These are phyloP conservation scores for Argya squamiceps DNA, from an alignment of 2,797 vertebrate genomes.

Conservation along the genomic window DNA sequence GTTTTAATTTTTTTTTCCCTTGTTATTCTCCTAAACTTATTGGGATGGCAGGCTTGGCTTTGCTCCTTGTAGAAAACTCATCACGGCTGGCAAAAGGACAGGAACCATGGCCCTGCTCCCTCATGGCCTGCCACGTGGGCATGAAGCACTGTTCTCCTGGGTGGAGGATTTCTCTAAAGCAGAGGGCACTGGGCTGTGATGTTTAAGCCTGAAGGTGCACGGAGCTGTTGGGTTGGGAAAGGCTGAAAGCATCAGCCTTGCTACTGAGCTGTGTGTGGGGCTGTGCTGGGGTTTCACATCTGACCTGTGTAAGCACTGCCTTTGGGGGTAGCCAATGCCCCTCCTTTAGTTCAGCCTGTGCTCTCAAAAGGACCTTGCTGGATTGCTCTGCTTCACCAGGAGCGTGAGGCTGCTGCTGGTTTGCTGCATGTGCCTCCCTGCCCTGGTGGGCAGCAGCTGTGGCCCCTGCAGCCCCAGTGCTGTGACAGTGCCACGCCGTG, in stretches of 20 bases:
- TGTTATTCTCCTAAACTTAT: neutral
- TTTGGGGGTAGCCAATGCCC: fast-evolving
- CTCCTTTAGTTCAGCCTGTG: neutral
- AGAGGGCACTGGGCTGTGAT: neutral
- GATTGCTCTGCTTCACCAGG: fast-evolving
- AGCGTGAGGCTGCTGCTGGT: too few species aligned
- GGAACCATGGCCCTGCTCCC: neutral
- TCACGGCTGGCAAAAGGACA: fast-evolving
- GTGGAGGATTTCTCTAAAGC: neutral
- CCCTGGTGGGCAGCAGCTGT: neutral
- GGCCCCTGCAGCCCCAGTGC: fast-evolving
- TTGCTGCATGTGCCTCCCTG: fast-evolving
- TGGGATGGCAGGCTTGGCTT: neutral
- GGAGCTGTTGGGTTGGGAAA: neutral
- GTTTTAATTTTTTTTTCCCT: neutral
- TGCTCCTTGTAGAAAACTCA: neutral
- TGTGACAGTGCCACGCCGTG: fast-evolving
- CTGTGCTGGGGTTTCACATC: neutral
- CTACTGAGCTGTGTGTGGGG: neutral
- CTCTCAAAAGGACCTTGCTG: neutral
- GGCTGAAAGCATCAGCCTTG: neutral
- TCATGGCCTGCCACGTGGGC: fast-evolving
- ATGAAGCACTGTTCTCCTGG: neutral
- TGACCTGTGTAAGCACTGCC: neutral
- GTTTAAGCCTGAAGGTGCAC: neutral